Conservation (phyloP, 2,797 vertebrate genomes). For the Pristis pectinata region DNA sequence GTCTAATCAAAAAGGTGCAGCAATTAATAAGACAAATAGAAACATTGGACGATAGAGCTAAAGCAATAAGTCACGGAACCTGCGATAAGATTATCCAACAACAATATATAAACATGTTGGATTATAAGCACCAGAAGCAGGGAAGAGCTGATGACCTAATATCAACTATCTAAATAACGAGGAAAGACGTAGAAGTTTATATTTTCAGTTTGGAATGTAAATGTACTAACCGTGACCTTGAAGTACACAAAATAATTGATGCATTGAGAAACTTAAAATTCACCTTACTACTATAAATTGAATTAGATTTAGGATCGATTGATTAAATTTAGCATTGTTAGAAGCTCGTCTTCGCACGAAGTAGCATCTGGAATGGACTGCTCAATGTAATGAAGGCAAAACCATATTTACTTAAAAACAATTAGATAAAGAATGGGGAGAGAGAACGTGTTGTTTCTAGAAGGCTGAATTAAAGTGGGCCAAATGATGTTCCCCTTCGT, state of each 20-base stretch:
- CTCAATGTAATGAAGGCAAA: not conserved
- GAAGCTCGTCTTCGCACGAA: not conserved
- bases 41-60: not conserved
- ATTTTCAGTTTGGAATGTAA: not conserved
- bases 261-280: not conserved
- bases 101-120: not conserved
- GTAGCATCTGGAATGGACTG: not conserved
- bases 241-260: not conserved
- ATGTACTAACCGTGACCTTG: not conserved
- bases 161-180: not conserved
- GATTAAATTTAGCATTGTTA: not conserved
- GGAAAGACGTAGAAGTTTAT: not conserved
- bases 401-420: not conserved
- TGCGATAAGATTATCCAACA: too few species aligned
- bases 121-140: not conserved
- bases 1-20: not conserved
- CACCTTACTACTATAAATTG: not conserved
- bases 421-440: not conserved
- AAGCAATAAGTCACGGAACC: too few species aligned
- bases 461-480: not conserved
- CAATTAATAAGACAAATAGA: not conserved
- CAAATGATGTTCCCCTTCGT: not conserved
- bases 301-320: not conserved
- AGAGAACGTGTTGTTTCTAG: too few species aligned
- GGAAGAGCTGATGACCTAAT: not conserved